A percentile compares a stretch with the other conserved stretches of the same genome.
Conservation (phyloP, 2,888 invertebrate genomes). For the Gortyna flavago region DNA sequence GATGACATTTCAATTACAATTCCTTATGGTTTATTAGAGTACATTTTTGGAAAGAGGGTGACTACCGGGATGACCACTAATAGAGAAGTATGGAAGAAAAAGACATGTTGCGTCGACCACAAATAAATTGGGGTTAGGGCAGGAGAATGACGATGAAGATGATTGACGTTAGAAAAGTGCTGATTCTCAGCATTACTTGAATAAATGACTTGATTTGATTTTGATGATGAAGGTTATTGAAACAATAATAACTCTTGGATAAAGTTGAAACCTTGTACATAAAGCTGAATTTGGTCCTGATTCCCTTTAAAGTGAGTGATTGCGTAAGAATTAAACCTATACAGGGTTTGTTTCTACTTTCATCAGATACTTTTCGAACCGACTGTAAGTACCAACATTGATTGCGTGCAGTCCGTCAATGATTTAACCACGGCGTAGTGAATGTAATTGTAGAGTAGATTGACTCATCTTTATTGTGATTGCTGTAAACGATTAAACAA, state of each 20-base stretch:
- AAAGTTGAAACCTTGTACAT: neutral
- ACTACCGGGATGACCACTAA: no score
- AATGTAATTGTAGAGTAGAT: constrained; percentile 43
- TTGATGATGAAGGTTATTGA: neutral
- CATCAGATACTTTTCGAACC: neutral
- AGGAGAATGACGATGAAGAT: no score
- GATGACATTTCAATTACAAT: neutral
- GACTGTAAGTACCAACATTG: neutral
- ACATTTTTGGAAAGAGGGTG: no score
- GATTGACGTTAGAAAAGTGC: no score
- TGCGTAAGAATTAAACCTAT: neutral
- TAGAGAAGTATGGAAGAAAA: no score
- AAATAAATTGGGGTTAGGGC: no score
- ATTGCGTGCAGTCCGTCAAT: constrained; percentile 56
- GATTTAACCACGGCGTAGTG: constrained; percentile 24
- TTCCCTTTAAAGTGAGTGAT: neutral
- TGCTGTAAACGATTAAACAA: constrained; percentile 25
- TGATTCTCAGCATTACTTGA: no score
- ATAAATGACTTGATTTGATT: no score
- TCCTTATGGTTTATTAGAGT: neutral
- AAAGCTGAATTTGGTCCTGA: neutral
- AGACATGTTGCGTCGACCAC: no score
- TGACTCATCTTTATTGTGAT: constrained; percentile 41
- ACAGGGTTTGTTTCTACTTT: neutral
- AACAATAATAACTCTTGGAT: neutral